Conservation (phyloP, 2,797 vertebrate species). For the Pogonophryne albipinna region DNA sequence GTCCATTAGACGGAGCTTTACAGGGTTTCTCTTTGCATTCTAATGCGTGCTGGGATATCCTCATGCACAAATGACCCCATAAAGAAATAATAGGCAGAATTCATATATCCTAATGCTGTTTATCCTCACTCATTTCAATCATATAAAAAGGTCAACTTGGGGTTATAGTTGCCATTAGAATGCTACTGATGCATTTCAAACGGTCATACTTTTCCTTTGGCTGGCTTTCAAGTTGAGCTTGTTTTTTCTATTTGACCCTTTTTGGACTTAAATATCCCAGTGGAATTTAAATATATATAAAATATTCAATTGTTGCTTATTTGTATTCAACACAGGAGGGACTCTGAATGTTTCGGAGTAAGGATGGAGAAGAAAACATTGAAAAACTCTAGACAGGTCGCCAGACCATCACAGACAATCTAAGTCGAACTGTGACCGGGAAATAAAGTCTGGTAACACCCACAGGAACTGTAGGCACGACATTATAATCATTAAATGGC, state of each 20-base stretch:
- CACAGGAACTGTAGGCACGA: not conserved
- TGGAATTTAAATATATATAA: slow-evolving; percentile 61
- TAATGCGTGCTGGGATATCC: slow-evolving; percentile 3
- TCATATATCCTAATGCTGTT: not conserved
- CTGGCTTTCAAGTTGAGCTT: slow-evolving; percentile 26
- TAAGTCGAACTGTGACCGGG: slow-evolving; percentile 20
- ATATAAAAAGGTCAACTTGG: not conserved
- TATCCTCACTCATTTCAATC: not conserved
- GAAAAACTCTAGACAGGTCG: slow-evolving; percentile 31
- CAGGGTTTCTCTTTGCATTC: not conserved
- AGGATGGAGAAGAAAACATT: slow-evolving; percentile 32
- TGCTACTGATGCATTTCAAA: not conserved
- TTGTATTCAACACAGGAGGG: slow-evolving; percentile 46
- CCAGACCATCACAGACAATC: slow-evolving; percentile 37
- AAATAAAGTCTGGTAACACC: slow-evolving; percentile 20
- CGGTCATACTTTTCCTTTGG: slow-evolving; percentile 20
- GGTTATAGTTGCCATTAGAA: not conserved
- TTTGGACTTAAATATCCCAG: slow-evolving; percentile 38
- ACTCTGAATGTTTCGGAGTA: slow-evolving; percentile 21
- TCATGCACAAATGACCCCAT: not conserved
- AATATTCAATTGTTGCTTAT: slow-evolving; percentile 54
- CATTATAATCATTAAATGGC: too few species aligned
- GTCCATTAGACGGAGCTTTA: not conserved
- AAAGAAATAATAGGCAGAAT: not conserved
- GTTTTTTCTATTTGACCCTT: slow-evolving; percentile 41